Evolutionary conservation across 2,113 vertebrate species (phyloP), one percentile per base, ranked within the genome.

Genomic region (Cottus gobio): DNA sequence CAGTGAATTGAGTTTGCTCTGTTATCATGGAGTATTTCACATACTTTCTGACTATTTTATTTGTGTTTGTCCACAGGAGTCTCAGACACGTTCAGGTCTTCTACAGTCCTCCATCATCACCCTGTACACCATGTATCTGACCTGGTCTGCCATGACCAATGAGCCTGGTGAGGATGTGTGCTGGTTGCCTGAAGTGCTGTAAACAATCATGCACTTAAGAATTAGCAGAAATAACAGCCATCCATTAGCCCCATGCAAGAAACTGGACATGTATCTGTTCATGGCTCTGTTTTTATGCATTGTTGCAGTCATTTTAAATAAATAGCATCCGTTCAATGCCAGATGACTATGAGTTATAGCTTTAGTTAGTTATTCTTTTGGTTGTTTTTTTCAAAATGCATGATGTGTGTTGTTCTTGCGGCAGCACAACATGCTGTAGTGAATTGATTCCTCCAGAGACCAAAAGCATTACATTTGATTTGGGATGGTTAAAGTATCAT

Each of bases 101-200:
- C 95, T 99, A 0, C 98, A 98, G 94, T 98, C 98, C 8, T 98
- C 97, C 16, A 36, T 97, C 80, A 98, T 99, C 90, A 99, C 96
- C 0, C 85, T 97, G 31, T 99, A 99, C 82, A 97, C 96, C 77
- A 95, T 97, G 91, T 99, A 96, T 80, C 95, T 99, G 82, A 99
- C 97, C 0, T 99, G 97, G 97, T 99, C 98, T 44, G 98, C 97
- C 76, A 96, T 99, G 96, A 96, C 94, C 75, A 99, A 97, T 0
- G 97, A 97, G 83, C 97, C 98, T 65, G 97, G 98, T 99, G 93
- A 96, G 87, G 75, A 37, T 16, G 34, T 46, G 64, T 77, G 28
- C 20, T 61, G 26, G 2, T 65, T 44, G 10, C 20, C 24, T 16
- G 4, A 72, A 48, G 26, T 67, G 28, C 71, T 52, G 30, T 61